Conservation (phyloP, 2,113 vertebrate species). For the Benitochromis conjunctus region DNA sequence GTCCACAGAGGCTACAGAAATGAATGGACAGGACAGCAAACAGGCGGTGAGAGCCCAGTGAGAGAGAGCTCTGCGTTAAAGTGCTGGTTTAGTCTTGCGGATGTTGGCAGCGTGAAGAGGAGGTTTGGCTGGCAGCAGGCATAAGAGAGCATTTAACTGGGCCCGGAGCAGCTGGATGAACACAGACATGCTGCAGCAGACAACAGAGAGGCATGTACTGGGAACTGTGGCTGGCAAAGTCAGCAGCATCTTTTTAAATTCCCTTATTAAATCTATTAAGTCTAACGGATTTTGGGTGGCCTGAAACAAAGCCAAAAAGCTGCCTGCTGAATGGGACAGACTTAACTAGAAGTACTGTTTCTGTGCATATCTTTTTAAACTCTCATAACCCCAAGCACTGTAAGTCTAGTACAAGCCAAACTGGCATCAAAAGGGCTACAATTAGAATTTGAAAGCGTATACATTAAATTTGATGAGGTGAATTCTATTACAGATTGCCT, state of each 20-base stretch:
- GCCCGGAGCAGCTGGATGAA: constrained; percentile 28
- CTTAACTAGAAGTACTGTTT: not conserved
- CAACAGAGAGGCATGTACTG: constrained; percentile 13
- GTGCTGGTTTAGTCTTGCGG: constrained; percentile 1
- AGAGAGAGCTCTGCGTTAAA: constrained; percentile 36
- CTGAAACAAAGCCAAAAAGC: constrained; percentile 10
- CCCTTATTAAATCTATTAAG: not conserved
- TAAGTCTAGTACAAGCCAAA: not conserved
- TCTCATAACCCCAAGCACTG: not conserved
- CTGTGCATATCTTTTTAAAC: not conserved
- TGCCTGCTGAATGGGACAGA: not conserved
- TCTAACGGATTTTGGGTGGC: constrained; percentile 2
- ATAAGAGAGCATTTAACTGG: constrained; percentile 31
- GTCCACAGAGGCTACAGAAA: not conserved
- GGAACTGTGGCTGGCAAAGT: constrained; percentile 15
- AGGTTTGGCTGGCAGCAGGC: constrained; percentile 24
- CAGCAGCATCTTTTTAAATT: constrained; percentile 6
- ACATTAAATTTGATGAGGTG: not conserved
- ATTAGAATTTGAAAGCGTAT: not conserved
- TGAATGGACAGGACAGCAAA: constrained; percentile 24
- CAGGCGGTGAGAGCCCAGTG: constrained; percentile 9
- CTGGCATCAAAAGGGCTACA: not conserved
- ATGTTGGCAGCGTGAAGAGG: constrained; percentile 34
- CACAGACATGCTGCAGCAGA: constrained; percentile 9
- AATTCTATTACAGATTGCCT: not conserved